A percentile compares a stretch with the other conserved stretches of the same genome.
Evolutionary conservation across 2,888 invertebrate species (phyloP).

Genomic region (Chrysolina oricalcia): DNA sequence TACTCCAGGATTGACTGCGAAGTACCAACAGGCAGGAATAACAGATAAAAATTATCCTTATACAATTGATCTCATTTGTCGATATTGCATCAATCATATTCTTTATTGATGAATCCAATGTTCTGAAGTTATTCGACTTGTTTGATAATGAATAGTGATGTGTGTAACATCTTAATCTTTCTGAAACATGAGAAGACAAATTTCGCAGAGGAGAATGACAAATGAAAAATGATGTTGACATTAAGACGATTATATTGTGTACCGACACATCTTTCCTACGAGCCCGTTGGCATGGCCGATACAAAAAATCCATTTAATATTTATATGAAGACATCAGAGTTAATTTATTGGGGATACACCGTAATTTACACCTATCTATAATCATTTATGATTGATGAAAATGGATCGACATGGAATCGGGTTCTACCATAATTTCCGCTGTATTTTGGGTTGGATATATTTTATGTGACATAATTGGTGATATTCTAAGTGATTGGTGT

Average conservation of each 20-base stretch:
- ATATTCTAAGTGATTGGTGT: constrained; percentile 10
- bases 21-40: too few relatives aligned
- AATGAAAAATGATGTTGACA: constrained; percentile 60
- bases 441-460: constrained; percentile 20
- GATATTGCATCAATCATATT: too few relatives aligned
- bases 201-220: constrained; percentile 38
- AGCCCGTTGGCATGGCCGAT: constrained; percentile 25
- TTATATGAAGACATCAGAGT: constrained; percentile 50
- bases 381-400: constrained; percentile 58
- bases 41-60: too few relatives aligned
- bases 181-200: constrained; percentile 37
- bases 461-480: constrained; percentile 21
- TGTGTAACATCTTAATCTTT: background rate
- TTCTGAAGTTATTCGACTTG: background rate
- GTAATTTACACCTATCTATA: constrained; percentile 62
- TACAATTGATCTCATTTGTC: too few relatives aligned
- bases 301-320: constrained; percentile 55
- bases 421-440: constrained; percentile 44
- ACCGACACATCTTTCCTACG: constrained; percentile 17
- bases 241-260: constrained; percentile 51
- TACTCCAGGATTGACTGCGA: too few relatives aligned
- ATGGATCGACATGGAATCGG: constrained; percentile 47
- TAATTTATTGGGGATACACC: constrained; percentile 63
- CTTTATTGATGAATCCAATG: background rate
- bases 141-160: background rate